Base-by-base conservation (phyloP, 2,113 vertebrate genomes). In the Rynchops niger region DNA sequence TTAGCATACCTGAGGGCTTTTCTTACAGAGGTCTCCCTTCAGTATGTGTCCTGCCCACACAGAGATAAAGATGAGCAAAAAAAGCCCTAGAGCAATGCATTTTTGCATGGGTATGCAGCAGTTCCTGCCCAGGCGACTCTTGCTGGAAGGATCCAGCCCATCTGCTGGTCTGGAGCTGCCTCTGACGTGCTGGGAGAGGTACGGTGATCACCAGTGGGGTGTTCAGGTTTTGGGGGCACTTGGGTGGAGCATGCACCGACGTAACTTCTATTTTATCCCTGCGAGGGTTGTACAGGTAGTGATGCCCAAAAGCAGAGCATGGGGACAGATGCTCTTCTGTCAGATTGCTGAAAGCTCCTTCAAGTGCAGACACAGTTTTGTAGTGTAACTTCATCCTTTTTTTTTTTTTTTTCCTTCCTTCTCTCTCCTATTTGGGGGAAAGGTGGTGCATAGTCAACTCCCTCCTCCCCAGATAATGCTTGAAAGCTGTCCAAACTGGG, bases 61-160 rank as follows among this genome's bases (percentile, higher is more conserved):
- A 90, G 82, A 85, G 71, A 61, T 83, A 63, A 93, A 86, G 91
- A 58, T 63, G 86, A 97, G 95, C 85, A 90, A 93, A 95, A 82
- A 93, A 89, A 69, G 3, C 94, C 97, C 93, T 16, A 15, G 76
- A 97, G 97, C 91, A 2, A 81, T 59, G n/a, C 81, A 81, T 98
- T 98, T 97, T 98, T 98, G 72, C 91, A 63, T 91, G 94, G 85
- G 78, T 97, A 96, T 85, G 94, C 73, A 91, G 90, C 89, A 86
- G 91, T 96, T 97, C 97, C 93, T 96, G 80, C 90, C 82, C 94
- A 47, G 88, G 59, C 42, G 36, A 38, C 76, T 94, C 61, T 82
- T 79, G 38, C 95, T 77, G 91, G 82, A 69, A 77, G 85, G 88
- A 92, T 94, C 93, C 80, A 88, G 72, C 65, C 30, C 65, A 47